These are phyloP conservation scores for Manis pentadactyla DNA, from an alignment of 2,797 vertebrate species.

Conservation along the genomic window DNA sequence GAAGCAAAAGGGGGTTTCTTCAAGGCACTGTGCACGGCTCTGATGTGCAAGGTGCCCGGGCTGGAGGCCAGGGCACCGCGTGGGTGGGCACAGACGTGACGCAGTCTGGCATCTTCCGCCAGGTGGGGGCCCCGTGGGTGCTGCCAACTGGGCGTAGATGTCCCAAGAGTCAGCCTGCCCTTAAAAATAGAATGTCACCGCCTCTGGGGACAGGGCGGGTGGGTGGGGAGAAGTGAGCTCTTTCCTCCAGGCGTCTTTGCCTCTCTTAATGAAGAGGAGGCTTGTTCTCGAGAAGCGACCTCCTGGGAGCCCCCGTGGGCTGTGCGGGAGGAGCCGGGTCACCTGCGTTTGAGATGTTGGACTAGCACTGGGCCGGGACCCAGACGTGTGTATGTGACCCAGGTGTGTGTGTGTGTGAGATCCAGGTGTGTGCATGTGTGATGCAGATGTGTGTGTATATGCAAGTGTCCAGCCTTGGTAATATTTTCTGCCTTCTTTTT, in stretches of 20 bases:
- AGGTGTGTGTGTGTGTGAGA: too few species aligned
- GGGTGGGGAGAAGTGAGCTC: too few species aligned
- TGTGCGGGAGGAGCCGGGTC: neutral
- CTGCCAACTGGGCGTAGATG: neutral
- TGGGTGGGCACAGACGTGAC: accelerated
- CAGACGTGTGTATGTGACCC: too few species aligned
- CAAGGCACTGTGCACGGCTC: neutral
- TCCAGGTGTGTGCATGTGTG: too few species aligned
- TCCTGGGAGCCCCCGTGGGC: neutral
- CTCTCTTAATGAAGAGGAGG: accelerated
- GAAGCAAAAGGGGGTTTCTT: too few species aligned
- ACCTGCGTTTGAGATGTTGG: accelerated
- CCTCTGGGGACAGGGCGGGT: neutral
- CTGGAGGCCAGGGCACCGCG: neutral
- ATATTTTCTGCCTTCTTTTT: neutral
- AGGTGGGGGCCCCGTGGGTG: neutral
- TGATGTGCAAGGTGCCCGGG: neutral
- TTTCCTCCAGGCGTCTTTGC: accelerated
- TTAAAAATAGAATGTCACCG: neutral
- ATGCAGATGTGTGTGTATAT: too few species aligned
- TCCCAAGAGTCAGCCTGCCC: neutral
- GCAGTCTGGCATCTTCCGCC: accelerated
- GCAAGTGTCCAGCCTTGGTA: neutral
- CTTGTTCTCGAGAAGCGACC: accelerated
- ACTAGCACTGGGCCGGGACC: neutral